Base-by-base conservation (phyloP, 1,140 invertebrate species). In the Drosophila trapezifrons region DNA sequence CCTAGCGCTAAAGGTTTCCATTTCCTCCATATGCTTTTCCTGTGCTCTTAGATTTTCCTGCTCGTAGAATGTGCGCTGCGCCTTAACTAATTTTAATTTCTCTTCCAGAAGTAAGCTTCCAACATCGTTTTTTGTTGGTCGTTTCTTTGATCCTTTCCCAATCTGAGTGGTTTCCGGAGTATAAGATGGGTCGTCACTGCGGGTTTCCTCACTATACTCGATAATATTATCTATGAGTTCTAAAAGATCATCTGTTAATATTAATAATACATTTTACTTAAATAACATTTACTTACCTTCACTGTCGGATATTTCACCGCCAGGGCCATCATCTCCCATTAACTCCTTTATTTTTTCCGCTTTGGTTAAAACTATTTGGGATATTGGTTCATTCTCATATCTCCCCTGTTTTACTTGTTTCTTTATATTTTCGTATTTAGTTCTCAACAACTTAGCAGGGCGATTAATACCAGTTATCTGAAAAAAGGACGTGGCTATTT, bases 21-120 rank as follows among this genome's bases (percentile, higher is more conserved):
- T 63, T 63, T 63, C 49, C 38, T 42, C 25, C 25, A 20, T 10
- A 15, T 63, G 60, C 7, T 43, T 63, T n/a, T 63, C 51, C 38
- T 55, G 60, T 2, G 60, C 60, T 17, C 60, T 29, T 22, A 43
- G n/a, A 13, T 55, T 63, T 42, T 63, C 60, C 38, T 63, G 60
- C 5, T 55, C 60, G n/a, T 56, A 56, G 8, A 63, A 63, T 2
- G 3, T 13, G 3, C 60, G 51, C 15, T 63, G 60, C 6, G 51
- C 37, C 35, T 52, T 55, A 5, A 63, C n/a, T 18, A 63, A 18
- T 12, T 10, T 6, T 9, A 63, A 20, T 13, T 63, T 63, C 32
- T 63, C 60, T 15, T 42, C 17, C 20, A 43, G 49, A 4, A 63
- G 15, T 32, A 22, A 25, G 29, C 13, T 47, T 18, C 9, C 13